Percentiles rank a stretch among this genome's conserved stretches.
Conservation (phyloP, 2,113 vertebrate species). For the Monarcha castaneiventris region DNA sequence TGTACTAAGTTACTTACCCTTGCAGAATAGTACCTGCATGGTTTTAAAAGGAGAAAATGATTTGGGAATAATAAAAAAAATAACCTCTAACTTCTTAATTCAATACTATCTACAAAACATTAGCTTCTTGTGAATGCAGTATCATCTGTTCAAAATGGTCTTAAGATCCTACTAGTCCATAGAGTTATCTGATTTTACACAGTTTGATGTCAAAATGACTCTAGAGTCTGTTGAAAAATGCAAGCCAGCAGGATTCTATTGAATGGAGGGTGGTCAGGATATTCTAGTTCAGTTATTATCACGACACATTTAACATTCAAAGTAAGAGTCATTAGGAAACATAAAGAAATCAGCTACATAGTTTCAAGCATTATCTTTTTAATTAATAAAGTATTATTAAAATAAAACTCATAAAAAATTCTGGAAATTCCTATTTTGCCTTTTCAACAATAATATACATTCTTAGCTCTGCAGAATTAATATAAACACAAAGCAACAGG, state of each 20-base stretch:
- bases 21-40: background rate
- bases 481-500: background rate
- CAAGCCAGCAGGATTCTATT: background rate
- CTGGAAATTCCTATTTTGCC: background rate
- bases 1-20: background rate
- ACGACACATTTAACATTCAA: background rate
- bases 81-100: background rate
- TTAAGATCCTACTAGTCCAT: background rate
- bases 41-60: background rate
- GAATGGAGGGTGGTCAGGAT: background rate
- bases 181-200: background rate
- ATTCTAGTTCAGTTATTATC: background rate
- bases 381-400: background rate
- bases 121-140: background rate
- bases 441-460: background rate
- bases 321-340: background rate
- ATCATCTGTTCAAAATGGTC: background rate
- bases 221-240: background rate
- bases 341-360: background rate
- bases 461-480: background rate
- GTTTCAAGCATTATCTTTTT: background rate
- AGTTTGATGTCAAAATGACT: background rate
- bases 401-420: background rate
- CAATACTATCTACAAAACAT: background rate
- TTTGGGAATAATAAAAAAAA: background rate